Evolutionary conservation across 53 echinoderm and acorn worm species (phyloP).

Genomic region (Patiria pectinifera): DNA sequence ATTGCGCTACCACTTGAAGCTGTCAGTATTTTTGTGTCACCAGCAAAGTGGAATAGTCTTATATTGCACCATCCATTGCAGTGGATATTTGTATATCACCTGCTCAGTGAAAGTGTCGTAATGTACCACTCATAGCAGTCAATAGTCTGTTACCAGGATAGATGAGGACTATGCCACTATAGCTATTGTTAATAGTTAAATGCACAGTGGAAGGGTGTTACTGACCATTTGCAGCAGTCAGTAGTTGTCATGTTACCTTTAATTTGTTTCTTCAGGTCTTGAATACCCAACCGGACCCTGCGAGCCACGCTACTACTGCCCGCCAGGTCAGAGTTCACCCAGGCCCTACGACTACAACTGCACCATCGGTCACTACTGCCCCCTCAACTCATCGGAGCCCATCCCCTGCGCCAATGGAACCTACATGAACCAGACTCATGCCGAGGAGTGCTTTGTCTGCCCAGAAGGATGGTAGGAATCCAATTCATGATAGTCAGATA

Average conservation of each 20-base stretch:
- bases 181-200: no score
- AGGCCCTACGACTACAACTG: slow-evolving; percentile 89
- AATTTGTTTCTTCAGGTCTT: slow-evolving; percentile 67
- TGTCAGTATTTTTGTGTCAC: no score
- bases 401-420: slow-evolving; percentile 92
- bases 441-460: slow-evolving; percentile 85
- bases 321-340: slow-evolving; percentile 87
- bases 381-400: slow-evolving; percentile 94
- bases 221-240: no score
- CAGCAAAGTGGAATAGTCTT: no score
- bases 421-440: slow-evolving; percentile 97
- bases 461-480: slow-evolving; percentile 88
- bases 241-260: neutral
- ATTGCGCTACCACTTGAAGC: no score
- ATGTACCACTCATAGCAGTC: no score
- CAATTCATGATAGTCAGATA: neutral
- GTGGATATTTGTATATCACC: no score
- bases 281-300: slow-evolving; percentile 84
- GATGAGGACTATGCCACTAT: no score
- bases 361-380: slow-evolving; percentile 92
- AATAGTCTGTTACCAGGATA: no score
- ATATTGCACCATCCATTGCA: no score
- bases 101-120: no score
- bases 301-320: slow-evolving; percentile 94
- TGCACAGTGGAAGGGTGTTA: no score